Evolutionary conservation across 2,797 vertebrate genomes (phyloP).

Genomic region (Thalassophryne amazonica): DNA sequence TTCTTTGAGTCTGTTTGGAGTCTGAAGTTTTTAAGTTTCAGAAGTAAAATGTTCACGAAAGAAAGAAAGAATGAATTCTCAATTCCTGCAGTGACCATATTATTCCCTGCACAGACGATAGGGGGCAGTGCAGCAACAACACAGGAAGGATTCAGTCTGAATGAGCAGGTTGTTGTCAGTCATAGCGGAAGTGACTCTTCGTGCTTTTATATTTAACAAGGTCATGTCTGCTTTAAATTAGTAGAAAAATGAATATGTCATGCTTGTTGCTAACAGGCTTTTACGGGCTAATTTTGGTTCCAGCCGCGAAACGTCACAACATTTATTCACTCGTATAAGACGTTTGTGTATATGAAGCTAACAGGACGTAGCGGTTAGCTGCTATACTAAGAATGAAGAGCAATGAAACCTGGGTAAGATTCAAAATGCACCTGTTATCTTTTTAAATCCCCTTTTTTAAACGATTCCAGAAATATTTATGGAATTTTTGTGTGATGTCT

Average conservation of each 20-base stretch:
- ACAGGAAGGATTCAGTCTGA: constrained; percentile 62
- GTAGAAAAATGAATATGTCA: neutral
- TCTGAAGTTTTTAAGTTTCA: too few relatives aligned
- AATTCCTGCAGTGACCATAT: neutral
- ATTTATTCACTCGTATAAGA: constrained; percentile 36
- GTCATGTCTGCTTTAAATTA: neutral
- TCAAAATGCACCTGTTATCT: too few relatives aligned
- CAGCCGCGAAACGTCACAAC: constrained; percentile 1
- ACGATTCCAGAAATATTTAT: too few relatives aligned
- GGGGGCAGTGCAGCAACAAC: constrained; percentile 19
- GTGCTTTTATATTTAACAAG: neutral
- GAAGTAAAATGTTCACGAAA: too few relatives aligned
- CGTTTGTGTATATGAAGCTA: constrained; percentile 24
- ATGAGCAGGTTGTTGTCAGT: constrained; percentile 6
- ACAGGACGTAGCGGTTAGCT: constrained; percentile 46
- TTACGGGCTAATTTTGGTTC: neutral
- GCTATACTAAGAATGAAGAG: too few relatives aligned
- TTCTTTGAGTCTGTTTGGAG: too few relatives aligned
- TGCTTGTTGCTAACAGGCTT: neutral
- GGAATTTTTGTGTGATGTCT: too few relatives aligned
- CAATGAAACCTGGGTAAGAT: too few relatives aligned
- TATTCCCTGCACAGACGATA: neutral
- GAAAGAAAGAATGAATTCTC: too few relatives aligned
- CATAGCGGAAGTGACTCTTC: constrained; percentile 17
- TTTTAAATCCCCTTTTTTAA: too few relatives aligned